A percentile compares a stretch with the other conserved stretches of the same genome.
Evolutionary conservation across 1,140 invertebrate species (phyloP).

Genomic region (Meloidogyne exigua): DNA sequence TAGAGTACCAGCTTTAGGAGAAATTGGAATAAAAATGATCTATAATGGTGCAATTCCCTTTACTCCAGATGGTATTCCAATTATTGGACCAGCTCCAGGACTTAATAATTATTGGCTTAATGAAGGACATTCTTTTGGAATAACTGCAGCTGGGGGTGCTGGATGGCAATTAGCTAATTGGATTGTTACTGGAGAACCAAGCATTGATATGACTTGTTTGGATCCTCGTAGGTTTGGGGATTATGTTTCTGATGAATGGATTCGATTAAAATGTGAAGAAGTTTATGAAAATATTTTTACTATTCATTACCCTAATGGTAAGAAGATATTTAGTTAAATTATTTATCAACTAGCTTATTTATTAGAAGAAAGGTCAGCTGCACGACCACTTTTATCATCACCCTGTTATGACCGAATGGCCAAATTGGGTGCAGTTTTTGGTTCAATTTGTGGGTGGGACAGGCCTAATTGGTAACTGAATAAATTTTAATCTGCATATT

Average conservation of each 20-base stretch:
- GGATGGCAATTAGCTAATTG: not conserved
- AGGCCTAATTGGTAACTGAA: constrained; percentile 5
- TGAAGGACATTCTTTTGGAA: not conserved
- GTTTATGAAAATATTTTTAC: constrained; percentile 5
- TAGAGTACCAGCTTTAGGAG: not conserved
- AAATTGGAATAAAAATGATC: not conserved
- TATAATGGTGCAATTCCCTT: not conserved
- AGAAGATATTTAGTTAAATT: no score
- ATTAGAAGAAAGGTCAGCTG: not conserved
- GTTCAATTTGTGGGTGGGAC: constrained; percentile 1
- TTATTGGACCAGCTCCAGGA: not conserved
- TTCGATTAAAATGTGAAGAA: not conserved
- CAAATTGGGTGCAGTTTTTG: not conserved
- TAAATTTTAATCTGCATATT: no score
- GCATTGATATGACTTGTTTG: not conserved
- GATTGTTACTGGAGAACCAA: not conserved
- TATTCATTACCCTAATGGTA: not conserved
- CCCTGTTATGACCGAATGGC: not conserved
- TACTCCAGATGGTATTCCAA: not conserved
- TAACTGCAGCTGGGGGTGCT: not conserved
- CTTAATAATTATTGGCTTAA: not conserved
- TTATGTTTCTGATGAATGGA: not conserved
- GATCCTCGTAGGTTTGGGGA: not conserved
- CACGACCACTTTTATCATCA: not conserved
- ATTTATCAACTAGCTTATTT: not conserved